phyloP scores from a whole-genome alignment of 2,797 vertebrate genomes.

The Agapornis canus region DNA sequence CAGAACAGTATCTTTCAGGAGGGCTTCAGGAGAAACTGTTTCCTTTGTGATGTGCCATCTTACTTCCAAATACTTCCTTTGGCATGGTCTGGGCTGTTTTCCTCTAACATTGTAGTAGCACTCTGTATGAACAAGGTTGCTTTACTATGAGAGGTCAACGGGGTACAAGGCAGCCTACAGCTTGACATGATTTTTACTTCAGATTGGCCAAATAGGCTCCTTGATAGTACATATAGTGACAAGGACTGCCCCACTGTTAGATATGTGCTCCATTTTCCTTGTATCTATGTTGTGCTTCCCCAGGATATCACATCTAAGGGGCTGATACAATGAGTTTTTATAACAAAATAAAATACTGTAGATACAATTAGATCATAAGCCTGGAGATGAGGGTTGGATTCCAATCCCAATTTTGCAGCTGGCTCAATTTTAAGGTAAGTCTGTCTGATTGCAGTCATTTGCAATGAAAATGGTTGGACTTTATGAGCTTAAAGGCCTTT shows the following conservation, averaged over 20 bases:
- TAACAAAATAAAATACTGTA: neutral
- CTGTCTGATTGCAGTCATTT: neutral
- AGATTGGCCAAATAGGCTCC: neutral
- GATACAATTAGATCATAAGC: neutral
- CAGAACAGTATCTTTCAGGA: neutral
- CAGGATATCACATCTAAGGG: neutral
- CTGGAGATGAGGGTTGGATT: neutral
- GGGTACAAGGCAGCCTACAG: neutral
- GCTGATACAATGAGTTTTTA: neutral
- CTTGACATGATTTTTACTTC: neutral
- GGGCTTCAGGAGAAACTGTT: neutral
- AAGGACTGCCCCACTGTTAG: neutral
- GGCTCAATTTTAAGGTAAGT: neutral
- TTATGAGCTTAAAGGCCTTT: neutral
- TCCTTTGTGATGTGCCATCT: neutral
- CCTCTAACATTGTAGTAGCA: neutral
- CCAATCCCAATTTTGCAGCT: neutral
- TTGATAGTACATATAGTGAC: fast-evolving
- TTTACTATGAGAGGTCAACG: neutral
- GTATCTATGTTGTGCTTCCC: neutral
- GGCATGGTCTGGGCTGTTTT: neutral
- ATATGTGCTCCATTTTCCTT: neutral
- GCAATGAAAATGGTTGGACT: neutral
- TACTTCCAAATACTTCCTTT: neutral
- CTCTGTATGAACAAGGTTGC: neutral